Conservation (phyloP, 2,888 invertebrate species). For the Belgica antarctica region DNA sequence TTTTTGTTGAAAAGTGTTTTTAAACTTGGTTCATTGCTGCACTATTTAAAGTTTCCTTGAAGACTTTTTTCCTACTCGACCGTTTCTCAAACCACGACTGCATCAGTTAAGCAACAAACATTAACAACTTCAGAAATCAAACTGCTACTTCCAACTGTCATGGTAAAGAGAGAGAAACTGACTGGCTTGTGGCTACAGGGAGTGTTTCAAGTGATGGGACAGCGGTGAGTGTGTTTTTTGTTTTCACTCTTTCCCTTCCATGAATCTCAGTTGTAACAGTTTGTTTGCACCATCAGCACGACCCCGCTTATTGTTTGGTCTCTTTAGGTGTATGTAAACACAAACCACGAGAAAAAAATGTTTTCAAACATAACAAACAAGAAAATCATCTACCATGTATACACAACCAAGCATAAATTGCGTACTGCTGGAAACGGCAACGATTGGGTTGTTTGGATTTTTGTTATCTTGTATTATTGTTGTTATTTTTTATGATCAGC, state of each 20-base stretch:
- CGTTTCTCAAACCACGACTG: slow-evolving; percentile 24
- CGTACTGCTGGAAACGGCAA: slow-evolving; percentile 11
- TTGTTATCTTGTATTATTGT: slow-evolving; percentile 23
- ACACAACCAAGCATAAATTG: slow-evolving; percentile 25
- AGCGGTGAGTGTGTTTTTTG: not conserved
- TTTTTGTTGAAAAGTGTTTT: not conserved
- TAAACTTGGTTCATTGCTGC: not conserved
- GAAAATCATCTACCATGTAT: slow-evolving; percentile 24
- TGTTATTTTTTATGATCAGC: slow-evolving; percentile 31
- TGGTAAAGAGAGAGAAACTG: slow-evolving; percentile 12
- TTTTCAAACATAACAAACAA: slow-evolving; percentile 35
- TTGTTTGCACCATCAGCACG: not conserved
- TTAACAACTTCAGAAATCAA: slow-evolving; percentile 40
- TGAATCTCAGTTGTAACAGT: not conserved
- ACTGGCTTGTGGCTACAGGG: slow-evolving; percentile 38
- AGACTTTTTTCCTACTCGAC: not conserved
- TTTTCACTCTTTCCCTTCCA: too few relatives aligned
- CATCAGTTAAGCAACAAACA: slow-evolving; percentile 29
- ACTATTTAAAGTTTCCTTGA: not conserved
- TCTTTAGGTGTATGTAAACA: slow-evolving; percentile 34
- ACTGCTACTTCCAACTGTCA: slow-evolving; percentile 41
- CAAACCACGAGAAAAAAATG: slow-evolving; percentile 38
- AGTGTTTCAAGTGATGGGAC: not conserved
- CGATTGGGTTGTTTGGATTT: slow-evolving; percentile 35
- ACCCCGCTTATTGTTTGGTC: slow-evolving; percentile 31